Evolutionary conservation across 1,140 invertebrate genomes (phyloP), one percentile per base, ranked within the genome.

Genomic region (Lasaia peninsularis): DNA sequence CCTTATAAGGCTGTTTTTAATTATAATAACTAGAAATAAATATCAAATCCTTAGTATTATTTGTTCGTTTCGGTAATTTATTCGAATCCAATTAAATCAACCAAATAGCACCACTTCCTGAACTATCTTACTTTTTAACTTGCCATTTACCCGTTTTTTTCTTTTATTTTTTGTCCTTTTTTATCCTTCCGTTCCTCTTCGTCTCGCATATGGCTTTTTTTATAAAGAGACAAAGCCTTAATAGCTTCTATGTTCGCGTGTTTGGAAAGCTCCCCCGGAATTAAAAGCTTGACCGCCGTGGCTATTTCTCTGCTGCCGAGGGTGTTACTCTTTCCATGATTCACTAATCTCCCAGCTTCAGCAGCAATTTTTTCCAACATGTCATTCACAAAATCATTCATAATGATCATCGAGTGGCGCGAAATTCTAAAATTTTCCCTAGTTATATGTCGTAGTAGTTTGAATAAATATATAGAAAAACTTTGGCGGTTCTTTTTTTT

Each of bases 391-490:
- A 94, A 93, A 53, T 91, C 91, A 65, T 94, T 93, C 92, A 93
- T 93, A 40, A 93, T 93, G 49, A 86, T 74, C 91, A 93, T 94
- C 0, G 74, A 78, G 11, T 83, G 75, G 8, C 62, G 65, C 0
- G 78, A 78, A 8, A 87, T 85, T 0, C 77, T 72, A 21, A 78
- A 89, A 56, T 93, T 91, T 0, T 70, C 54, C 2, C 72, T 69
- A 1, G 63, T 62, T 0, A 80, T 60, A 5, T 62, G 65, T 67
- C 94, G 93, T 70, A 95, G 69, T 11, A 95, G 89, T 69, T 94
- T 94, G 82, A 93, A 93, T n/a, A 94, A 90, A 80, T 94, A 95
- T 54, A 93, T 92, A 0, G 91, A 91, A 88, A 94, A 95, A 58
- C 89, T 92, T 71, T 94, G 91, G 62, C 89, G 91, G 50, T 90